Conservation (phyloP, 2,113 vertebrate species). For the Tautogolabrus adspersus region DNA sequence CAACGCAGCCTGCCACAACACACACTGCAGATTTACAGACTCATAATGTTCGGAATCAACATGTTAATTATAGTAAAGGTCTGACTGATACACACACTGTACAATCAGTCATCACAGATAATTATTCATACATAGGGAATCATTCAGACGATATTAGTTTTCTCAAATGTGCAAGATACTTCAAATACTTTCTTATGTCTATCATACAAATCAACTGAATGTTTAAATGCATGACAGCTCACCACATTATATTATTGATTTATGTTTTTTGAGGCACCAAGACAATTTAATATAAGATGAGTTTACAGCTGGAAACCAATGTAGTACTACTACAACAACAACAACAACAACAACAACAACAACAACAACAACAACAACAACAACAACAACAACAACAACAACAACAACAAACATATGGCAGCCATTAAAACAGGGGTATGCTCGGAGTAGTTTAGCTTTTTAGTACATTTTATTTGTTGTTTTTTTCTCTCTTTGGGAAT, state of each 20-base stretch:
- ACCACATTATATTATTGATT: conserved; percentile 2
- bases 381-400: conserved; percentile 12
- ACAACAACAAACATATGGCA: background rate
- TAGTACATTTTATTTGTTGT: too few species aligned
- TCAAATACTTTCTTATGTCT: background rate
- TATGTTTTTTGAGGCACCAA: conserved; percentile 12
- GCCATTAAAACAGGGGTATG: background rate
- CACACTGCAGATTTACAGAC: conserved; percentile 20
- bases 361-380: conserved; percentile 1
- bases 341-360: conserved; percentile 1
- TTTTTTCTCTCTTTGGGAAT: too few species aligned
- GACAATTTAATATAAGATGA: conserved; percentile 8
- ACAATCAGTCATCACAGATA: background rate
- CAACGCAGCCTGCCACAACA: conserved; percentile 15
- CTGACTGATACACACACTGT: background rate
- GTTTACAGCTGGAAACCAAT: conserved; percentile 10
- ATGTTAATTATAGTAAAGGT: background rate
- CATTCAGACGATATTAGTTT: conserved; percentile 12
- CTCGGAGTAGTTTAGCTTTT: background rate
- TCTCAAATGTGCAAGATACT: background rate
- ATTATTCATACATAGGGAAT: conserved; percentile 9
- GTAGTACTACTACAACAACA: conserved; percentile 9
- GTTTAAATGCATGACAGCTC: background rate
- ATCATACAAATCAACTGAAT: too few species aligned
- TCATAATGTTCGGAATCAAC: background rate